Base-by-base conservation (phyloP, 2,888 invertebrate genomes). In the Gymnocheta viridis region DNA sequence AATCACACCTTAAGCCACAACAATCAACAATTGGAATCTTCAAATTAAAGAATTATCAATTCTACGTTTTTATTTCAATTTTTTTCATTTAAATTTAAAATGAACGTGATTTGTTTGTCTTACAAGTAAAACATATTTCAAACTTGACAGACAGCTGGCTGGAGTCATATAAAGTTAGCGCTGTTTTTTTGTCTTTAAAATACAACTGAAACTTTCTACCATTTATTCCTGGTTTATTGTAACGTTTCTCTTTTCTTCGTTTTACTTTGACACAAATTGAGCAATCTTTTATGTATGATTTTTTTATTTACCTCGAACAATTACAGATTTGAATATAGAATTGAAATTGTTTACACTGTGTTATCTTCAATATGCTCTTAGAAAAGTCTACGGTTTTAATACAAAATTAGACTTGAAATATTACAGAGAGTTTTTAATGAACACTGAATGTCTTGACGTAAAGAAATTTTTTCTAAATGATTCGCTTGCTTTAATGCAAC, bases 31-130 rank as follows among this genome's bases (percentile, higher is more conserved):
- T 32, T 47, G 66, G 29, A 66, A 47, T 47, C 10, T 66, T 54
- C 35, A 4, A 19, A 41, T 27, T 58, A 10, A 47, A 67, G 27
- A 47, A 67, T 32, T 35, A 47, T 24, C 38, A 49, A 69, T 69
- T 78, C 51, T 44, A 14, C 24, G 22, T 51, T 51, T 67, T 22
- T 27, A 12, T 56, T 69, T 54, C 12, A 4, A 7, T 9, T 62
- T 62, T 64, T 62, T 14, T 62, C 44, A 64, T 66, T 32, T 49
- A 14, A 66, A 66, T 77, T 14, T 6, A 49, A 67, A 41, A 32
- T 14, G 47, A 51, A 78, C 78, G 78, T 78, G 78, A 35, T 62
- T 69, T 78, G 49, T 35, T 60, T 73, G 51, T 17, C 24, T 49
- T 73, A 64, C 32, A n/a, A 64, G 14, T 19, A 32, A 5, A 7